Percentiles rank a stretch among this genome's conserved stretches.
Evolutionary conservation across 2,888 invertebrate species (phyloP).

Genomic region (Sceliomorpha sp.): DNA sequence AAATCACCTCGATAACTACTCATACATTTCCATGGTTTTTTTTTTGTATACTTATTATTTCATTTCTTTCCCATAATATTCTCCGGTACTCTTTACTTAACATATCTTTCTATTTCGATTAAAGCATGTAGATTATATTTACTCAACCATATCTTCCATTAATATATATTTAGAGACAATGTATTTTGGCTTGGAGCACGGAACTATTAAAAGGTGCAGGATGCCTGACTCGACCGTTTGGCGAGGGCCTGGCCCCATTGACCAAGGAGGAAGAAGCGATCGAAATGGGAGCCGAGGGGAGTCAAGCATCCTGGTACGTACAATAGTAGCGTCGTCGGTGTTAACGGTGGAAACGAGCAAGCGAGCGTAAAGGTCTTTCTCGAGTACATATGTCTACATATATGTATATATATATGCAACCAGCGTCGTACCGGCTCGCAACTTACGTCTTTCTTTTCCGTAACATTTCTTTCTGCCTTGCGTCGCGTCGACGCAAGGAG

Average conservation of each 20-base stretch:
- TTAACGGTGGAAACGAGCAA: slow-evolving; percentile 68
- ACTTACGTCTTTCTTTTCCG: slow-evolving; percentile 42
- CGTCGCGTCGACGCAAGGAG: too few relatives aligned
- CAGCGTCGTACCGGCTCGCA: too few relatives aligned
- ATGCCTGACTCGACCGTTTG: slow-evolving; percentile 34
- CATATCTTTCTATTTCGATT: slow-evolving; percentile 56
- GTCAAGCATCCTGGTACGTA: slow-evolving; percentile 60
- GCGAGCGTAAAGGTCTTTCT: slow-evolving; percentile 74
- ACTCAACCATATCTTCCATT: slow-evolving; percentile 57
- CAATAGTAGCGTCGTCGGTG: slow-evolving; percentile 61
- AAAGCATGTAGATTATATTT: slow-evolving; percentile 60
- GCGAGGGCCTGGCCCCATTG: too few relatives aligned
- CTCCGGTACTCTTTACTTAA: slow-evolving; percentile 59
- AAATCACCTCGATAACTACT: slow-evolving; percentile 55
- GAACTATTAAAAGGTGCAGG: slow-evolving; percentile 40
- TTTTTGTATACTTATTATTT: slow-evolving; percentile 59
- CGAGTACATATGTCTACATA: slow-evolving; percentile 50
- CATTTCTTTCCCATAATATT: slow-evolving; percentile 58
- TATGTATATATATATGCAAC: too few relatives aligned
- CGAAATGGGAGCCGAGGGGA: slow-evolving; percentile 29
- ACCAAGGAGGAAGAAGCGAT: too few relatives aligned
- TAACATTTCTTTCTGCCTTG: slow-evolving; percentile 57
- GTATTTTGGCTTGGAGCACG: slow-evolving; percentile 72
- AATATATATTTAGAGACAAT: slow-evolving; percentile 69
- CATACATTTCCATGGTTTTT: slow-evolving; percentile 61